A percentile compares a stretch with the other conserved stretches of the same genome.
These are phyloP conservation scores for Laothoe populi DNA, from an alignment of 2,888 invertebrate genomes.

Conservation along the genomic window DNA sequence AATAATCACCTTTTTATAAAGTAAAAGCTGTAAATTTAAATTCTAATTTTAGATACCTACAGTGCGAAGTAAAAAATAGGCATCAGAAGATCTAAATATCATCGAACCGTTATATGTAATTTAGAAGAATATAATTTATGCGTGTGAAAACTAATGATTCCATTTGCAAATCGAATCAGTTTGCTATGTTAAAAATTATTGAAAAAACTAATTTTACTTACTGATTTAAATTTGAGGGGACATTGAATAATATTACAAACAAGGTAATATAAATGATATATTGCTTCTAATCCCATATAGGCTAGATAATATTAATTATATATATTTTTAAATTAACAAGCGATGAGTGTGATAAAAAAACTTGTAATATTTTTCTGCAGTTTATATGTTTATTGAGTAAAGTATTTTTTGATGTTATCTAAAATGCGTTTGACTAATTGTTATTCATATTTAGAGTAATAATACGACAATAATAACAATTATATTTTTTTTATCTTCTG, in stretches of 20 bases:
- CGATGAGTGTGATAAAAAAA: no score
- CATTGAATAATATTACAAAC: no score
- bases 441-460: neutral
- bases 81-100: neutral
- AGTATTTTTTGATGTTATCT: neutral
- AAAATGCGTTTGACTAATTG: neutral
- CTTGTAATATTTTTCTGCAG: constrained; percentile 25
- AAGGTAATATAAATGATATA: no score
- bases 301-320: no score
- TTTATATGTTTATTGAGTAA: constrained; percentile 14
- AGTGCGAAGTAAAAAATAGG: neutral
- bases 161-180: neutral
- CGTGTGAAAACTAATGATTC: neutral
- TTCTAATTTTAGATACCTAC: neutral
- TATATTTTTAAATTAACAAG: no score
- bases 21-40: neutral
- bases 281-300: no score
- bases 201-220: neutral
- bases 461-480: neutral
- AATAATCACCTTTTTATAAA: neutral
- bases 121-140: neutral
- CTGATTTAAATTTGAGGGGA: no score
- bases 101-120: neutral
- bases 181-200: neutral
- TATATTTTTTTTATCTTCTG: no score